phyloP scores from a whole-genome alignment of 2,888 invertebrate genomes.

The Tenthredo amoena region DNA sequence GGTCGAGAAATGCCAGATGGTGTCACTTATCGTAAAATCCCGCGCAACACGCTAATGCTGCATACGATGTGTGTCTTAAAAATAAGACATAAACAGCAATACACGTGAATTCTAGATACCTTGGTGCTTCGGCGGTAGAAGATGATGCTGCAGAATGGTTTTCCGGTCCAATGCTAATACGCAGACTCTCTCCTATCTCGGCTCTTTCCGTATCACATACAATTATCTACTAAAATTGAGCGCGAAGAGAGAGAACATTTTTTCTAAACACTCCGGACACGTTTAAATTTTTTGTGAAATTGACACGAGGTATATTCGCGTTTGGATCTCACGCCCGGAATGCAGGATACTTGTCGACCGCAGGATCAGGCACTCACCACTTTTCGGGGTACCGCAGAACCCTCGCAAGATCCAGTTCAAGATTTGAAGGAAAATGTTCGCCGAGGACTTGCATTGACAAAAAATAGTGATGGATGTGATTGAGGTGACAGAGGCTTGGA shows the following conservation, averaged over 20 bases:
- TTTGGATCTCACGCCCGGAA: not conserved
- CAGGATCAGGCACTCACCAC: slow-evolving; percentile 4
- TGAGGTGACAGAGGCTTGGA: slow-evolving; percentile 28
- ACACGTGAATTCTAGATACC: slow-evolving; percentile 61
- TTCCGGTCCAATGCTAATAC: not conserved
- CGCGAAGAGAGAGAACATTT: not conserved
- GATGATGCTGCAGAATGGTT: not conserved
- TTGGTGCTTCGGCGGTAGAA: not conserved
- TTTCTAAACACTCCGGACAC: not conserved
- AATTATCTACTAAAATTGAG: not conserved
- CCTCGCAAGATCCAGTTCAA: slow-evolving; percentile 20
- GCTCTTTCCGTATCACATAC: not conserved
- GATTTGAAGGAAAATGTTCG: slow-evolving; percentile 28
- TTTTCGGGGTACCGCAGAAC: not conserved
- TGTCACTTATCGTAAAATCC: slow-evolving; percentile 63
- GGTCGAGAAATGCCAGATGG: slow-evolving; percentile 52
- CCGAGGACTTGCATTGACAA: not conserved
- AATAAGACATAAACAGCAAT: slow-evolving; percentile 25
- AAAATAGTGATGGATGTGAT: slow-evolving; percentile 52
- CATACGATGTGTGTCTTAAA: slow-evolving; percentile 50
- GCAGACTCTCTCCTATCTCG: not conserved
- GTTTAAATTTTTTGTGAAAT: not conserved
- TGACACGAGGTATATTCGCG: not conserved
- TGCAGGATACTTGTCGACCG: slow-evolving; percentile 1
- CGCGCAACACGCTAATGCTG: slow-evolving; percentile 56